Evolutionary conservation across 2,888 invertebrate species (phyloP).

Genomic region (Latrodectus hesperus): DNA sequence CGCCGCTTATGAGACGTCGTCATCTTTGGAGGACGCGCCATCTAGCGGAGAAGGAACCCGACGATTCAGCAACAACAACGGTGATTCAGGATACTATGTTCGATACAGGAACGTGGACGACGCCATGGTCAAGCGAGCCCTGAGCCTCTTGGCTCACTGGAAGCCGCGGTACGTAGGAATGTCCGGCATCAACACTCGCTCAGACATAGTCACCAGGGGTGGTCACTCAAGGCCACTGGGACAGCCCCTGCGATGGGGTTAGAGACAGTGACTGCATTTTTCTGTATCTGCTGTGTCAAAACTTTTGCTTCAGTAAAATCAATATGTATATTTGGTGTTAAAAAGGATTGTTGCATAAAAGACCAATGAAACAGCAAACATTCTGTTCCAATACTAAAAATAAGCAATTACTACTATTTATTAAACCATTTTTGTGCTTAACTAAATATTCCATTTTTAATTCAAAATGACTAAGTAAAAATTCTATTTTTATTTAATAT

Average conservation of each 20-base stretch:
- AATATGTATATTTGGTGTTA: not conserved
- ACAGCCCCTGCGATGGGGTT: conserved; percentile 60
- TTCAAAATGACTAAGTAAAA: too few relatives aligned
- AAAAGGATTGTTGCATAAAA: conserved; percentile 23
- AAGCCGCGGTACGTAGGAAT: conserved; percentile 33
- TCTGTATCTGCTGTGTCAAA: not conserved
- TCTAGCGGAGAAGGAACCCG: not conserved
- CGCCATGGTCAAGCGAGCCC: conserved; percentile 42
- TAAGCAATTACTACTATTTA: too few relatives aligned
- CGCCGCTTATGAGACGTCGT: conserved; percentile 1
- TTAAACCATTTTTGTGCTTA: too few relatives aligned
- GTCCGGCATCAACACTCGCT: conserved; percentile 54
- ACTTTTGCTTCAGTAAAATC: not conserved
- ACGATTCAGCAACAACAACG: not conserved
- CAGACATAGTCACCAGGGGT: conserved; percentile 53
- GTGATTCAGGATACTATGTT: not conserved
- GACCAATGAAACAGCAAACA: not conserved
- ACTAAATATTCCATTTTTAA: too few relatives aligned
- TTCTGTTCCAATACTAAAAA: too few relatives aligned
- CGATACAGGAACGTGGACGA: conserved; percentile 23
- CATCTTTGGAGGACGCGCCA: conserved; percentile 20
- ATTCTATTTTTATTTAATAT: too few relatives aligned
- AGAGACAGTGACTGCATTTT: not conserved
- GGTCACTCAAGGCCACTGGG: conserved; percentile 42
- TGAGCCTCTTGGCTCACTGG: conserved; percentile 53